A percentile compares a stretch with the other conserved stretches of the same genome.
phyloP scores from a whole-genome alignment of 2,797 vertebrate genomes.

The Danio aesculapii region DNA sequence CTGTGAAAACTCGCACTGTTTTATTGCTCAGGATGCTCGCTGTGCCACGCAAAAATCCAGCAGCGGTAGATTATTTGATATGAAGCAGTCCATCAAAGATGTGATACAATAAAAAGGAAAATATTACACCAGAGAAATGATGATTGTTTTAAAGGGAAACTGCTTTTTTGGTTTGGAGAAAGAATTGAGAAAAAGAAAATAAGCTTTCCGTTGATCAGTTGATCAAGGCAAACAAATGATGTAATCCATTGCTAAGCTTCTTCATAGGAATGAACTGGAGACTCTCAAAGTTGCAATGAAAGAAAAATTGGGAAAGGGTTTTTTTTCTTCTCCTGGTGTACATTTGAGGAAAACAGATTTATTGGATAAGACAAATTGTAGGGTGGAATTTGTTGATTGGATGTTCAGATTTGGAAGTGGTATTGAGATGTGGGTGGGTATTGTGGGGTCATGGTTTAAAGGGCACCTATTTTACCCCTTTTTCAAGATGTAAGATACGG shows the following conservation, averaged over 20 bases:
- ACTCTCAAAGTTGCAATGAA: neutral
- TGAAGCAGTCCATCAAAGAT: constrained; percentile 40
- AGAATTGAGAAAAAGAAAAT: neutral
- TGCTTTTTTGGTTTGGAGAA: constrained; percentile 4
- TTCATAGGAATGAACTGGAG: neutral
- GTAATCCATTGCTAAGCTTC: neutral
- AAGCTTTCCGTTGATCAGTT: neutral
- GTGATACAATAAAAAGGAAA: neutral
- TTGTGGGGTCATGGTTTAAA: no score
- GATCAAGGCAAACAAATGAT: constrained; percentile 39
- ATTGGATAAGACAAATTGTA: neutral
- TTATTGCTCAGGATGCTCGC: constrained; percentile 12
- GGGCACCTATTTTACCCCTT: no score
- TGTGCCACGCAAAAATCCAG: neutral
- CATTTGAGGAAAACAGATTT: no score
- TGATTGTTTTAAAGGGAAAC: constrained; percentile 14
- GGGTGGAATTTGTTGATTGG: neutral
- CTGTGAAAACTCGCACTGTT: neutral
- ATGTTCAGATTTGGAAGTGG: neutral
- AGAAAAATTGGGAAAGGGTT: no score
- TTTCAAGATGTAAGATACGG: no score
- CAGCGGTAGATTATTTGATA: constrained; percentile 14
- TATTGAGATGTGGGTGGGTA: neutral
- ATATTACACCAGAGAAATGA: constrained; percentile 25
- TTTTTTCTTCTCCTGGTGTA: neutral